Conservation (phyloP, 1,140 invertebrate species). For the Elysia chlorotica region DNA sequence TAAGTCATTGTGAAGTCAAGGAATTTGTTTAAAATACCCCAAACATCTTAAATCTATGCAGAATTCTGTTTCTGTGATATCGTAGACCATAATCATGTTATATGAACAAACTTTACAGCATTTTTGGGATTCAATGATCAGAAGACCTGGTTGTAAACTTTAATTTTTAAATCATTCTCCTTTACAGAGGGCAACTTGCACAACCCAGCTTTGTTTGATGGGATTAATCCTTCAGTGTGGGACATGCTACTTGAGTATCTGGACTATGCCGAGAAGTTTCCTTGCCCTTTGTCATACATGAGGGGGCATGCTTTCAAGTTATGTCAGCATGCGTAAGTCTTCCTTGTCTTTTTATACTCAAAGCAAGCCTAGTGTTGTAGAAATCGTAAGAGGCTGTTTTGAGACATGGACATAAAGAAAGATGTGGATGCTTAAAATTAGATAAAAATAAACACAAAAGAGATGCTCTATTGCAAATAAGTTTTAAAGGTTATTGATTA, state of each 20-base stretch:
- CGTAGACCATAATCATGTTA: too few relatives aligned
- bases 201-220: constrained; percentile 88
- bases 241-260: constrained; percentile 90
- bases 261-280: constrained; percentile 79
- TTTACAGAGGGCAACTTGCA: constrained; percentile 95
- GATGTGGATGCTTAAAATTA: not conserved
- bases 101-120: too few relatives aligned
- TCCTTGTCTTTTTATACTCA: not conserved
- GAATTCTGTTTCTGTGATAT: too few relatives aligned
- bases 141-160: too few relatives aligned
- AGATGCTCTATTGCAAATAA: not conserved
- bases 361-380: not conserved
- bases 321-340: constrained; percentile 90
- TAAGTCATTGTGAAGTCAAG: too few relatives aligned
- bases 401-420: not conserved
- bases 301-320: constrained; percentile 97
- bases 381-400: not conserved
- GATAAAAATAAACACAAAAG: not conserved
- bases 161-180: too few relatives aligned
- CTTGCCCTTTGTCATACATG: constrained; percentile 87
- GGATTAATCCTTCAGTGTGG: constrained; percentile 77
- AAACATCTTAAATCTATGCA: too few relatives aligned
- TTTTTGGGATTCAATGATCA: too few relatives aligned
- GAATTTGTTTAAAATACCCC: too few relatives aligned
- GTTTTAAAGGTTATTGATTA: not conserved